These are phyloP conservation scores for Bruchidius siliquastri DNA, from an alignment of 2,888 invertebrate species.

Conservation along the genomic window DNA sequence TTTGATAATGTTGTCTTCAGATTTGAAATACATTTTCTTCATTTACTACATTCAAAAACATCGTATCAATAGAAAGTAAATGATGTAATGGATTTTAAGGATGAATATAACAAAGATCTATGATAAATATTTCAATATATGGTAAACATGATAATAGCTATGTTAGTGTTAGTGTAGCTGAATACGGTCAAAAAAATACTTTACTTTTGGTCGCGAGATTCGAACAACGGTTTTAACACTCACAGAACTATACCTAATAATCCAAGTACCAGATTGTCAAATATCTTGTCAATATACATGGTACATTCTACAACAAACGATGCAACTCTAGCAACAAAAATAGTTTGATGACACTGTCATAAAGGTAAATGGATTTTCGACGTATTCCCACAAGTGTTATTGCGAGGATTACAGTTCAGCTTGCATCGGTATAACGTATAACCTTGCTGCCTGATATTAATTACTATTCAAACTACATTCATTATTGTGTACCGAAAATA, in stretches of 20 bases:
- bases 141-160: too few species aligned
- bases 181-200: too few species aligned
- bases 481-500: not conserved
- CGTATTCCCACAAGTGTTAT: not conserved
- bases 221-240: too few species aligned
- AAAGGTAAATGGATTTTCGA: not conserved
- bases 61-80: too few species aligned
- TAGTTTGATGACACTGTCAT: not conserved
- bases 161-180: too few species aligned
- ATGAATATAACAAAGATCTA: too few species aligned
- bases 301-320: not conserved
- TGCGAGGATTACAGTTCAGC: not conserved
- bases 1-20: constrained; percentile 17
- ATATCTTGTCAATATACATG: too few species aligned
- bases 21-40: constrained; percentile 13
- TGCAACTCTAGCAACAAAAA: not conserved
- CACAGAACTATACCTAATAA: too few species aligned
- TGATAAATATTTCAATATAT: too few species aligned
- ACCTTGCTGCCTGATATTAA: not conserved
- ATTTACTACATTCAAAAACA: not conserved
- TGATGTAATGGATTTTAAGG: too few species aligned
- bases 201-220: too few species aligned
- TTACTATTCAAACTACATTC: not conserved
- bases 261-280: too few species aligned
- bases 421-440: not conserved